Base-by-base conservation (phyloP, 2,888 invertebrate species). In the Nasonia oneida region DNA sequence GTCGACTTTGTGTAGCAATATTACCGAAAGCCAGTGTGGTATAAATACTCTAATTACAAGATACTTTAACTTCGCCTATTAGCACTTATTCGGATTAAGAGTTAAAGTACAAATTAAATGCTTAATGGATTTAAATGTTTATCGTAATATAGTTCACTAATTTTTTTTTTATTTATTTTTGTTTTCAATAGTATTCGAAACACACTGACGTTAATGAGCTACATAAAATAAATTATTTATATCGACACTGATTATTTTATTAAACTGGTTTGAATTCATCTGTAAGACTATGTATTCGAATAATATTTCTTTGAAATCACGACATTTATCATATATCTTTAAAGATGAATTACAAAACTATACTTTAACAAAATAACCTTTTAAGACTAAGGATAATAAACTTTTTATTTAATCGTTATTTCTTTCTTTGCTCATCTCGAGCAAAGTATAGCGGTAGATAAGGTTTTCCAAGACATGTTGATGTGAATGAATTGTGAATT, bases 401-500 rank as follows among this genome's bases (percentile, higher is more conserved):
- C 33, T 71, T 76, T 83, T 76, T 80, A 83, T 83, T 80, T 83
- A 73, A 80, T 80, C 74, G 61, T 80, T 80, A 80, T 64, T 83
- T 75, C 75, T 85, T 76, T n/a, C 37, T 75, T 76, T 80, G 75
- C 79, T 83, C 86, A 47, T 42, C 15, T 64, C 14, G 80, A 80
- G 83, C 76, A 39, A 23, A 75, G 39, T 18, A 61, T 79, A 79
- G 37, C 75, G 75, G 70, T 83, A 79, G 70, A 76, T 83, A 79
- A 83, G 82, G 81, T 73, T 23, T 83, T 71, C 33, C 80, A 84
- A 83, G 83, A 86, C 79, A 61, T 39, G 76, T 80, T 76, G 80
- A 83, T 80, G 86, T 73, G 76, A 86, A 86, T 80, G 42, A 83
- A 86, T 86, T 86, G 80, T 39, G 37, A 80, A 57, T 83, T 83